A percentile compares a stretch with the other conserved stretches of the same genome.
These are phyloP conservation scores for Volucella bombylans DNA, from an alignment of 2,888 invertebrate species.

Conservation along the genomic window DNA sequence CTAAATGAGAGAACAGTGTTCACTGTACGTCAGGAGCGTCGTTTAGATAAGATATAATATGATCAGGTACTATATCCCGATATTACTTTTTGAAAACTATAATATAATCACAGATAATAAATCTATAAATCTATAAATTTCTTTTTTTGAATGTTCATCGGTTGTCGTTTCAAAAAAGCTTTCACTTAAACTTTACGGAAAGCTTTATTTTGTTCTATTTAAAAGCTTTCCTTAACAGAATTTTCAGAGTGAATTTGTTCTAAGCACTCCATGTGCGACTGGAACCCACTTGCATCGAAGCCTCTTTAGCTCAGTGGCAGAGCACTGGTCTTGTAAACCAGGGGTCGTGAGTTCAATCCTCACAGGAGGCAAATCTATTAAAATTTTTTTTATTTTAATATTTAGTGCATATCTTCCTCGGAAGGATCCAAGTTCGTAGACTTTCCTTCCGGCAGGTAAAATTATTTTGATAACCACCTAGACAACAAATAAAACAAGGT, in stretches of 20 bases:
- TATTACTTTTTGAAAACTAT: too few relatives aligned
- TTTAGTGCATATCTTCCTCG: not conserved
- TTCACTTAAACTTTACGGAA: not conserved
- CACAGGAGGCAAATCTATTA: conserved; percentile 75
- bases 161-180: conserved; percentile 10
- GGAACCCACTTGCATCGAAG: conserved; percentile 18
- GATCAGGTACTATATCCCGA: too few relatives aligned
- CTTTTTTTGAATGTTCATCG: not conserved
- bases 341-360: conserved; percentile 79
- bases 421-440: too few relatives aligned
- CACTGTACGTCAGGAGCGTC: too few relatives aligned
- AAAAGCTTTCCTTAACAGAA: conserved; percentile 18
- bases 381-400: conserved; percentile 1
- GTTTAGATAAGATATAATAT: too few relatives aligned
- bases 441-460: not conserved
- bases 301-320: conserved; percentile 79
- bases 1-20: too few relatives aligned
- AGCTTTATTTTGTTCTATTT: not conserved
- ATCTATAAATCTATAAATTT: too few relatives aligned
- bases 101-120: too few relatives aligned
- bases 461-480: not conserved
- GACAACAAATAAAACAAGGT: not conserved
- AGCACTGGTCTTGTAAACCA: conserved; percentile 79
- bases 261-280: conserved; percentile 13
- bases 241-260: not conserved